Evolutionary conservation across 2,797 vertebrate species (phyloP), one percentile per base, ranked within the genome.

Genomic region (Falco peregrinus): DNA sequence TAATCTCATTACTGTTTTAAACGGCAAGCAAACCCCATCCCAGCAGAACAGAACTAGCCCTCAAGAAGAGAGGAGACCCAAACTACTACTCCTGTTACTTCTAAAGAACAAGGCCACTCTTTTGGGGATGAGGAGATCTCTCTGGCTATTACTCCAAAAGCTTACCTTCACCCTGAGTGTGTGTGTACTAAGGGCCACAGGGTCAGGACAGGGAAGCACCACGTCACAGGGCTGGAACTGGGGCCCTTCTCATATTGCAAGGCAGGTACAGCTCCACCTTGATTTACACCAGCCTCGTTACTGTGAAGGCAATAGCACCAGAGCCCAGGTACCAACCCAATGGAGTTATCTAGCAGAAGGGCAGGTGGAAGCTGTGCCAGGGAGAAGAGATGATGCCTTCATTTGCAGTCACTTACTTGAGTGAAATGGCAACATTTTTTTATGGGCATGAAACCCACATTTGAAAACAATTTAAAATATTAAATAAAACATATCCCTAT

Each of bases 221-320:
- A 45, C 3, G 0, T 59, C 4, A 1, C 33, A 33, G n/a, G 7
- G 24, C 26, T 60, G 68, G 39, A 79, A 64, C 12, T 4, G 3
- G n/a, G 12, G 33, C 26, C 11, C 4, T 59, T 64, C 14, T 11
- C 16, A 5, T 1, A 6, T 39, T 25, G 71, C 33, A 45, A 12
- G 43, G 21, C 63, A 56, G 43, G 57, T 29, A 39, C 4, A 1
- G 50, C 69, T 71, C 51, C 10, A 0, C 21, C 45, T 16, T 48
- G 47, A 53, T 57, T 54, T 60, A 35, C 0, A 1, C 53, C 25
- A 12, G 21, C 67, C 53, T 26, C 18, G 28, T 45, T 35, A 11
- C 24, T 29, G 56, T 13, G 64, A 75, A 61, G 56, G 28, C 48
- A n/a, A 37, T 3, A 16, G 35, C 33, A 26, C 33, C n/a, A 63